A percentile compares a stretch with the other conserved stretches of the same genome.
These are phyloP conservation scores for Pipa parva DNA, from an alignment of 2,113 vertebrate genomes.

Conservation along the genomic window DNA sequence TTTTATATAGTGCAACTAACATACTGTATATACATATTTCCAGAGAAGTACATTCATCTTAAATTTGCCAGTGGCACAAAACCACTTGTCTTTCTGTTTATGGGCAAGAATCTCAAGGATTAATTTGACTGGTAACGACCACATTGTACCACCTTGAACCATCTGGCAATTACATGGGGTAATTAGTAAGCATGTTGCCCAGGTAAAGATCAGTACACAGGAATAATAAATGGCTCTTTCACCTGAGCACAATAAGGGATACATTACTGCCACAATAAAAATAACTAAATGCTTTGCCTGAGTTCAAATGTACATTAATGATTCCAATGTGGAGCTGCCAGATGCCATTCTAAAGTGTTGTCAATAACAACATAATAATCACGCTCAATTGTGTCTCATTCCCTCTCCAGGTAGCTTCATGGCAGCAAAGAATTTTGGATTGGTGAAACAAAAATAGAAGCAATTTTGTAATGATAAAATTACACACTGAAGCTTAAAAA, in stretches of 20 bases:
- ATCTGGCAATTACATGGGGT: slow-evolving; percentile 4
- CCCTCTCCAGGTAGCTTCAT: slow-evolving; percentile 1
- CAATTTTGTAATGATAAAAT: slow-evolving; percentile 32
- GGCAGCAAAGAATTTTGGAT: slow-evolving; percentile 8
- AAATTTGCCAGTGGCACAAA: neutral
- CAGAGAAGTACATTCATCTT: neutral
- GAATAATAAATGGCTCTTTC: slow-evolving; percentile 8
- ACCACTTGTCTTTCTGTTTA: neutral
- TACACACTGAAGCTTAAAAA: slow-evolving; percentile 20
- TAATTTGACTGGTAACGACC: neutral
- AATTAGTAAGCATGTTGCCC: neutral
- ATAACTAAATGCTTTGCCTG: slow-evolving; percentile 14
- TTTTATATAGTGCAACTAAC: no score
- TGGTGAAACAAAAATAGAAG: slow-evolving; percentile 19
- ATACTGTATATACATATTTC: no score
- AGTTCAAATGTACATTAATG: slow-evolving; percentile 5
- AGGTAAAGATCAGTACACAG: neutral
- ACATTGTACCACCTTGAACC: neutral
- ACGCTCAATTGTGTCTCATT: slow-evolving; percentile 25
- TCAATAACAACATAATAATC: slow-evolving; percentile 23
- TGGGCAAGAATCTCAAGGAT: neutral
- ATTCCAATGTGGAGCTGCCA: slow-evolving; percentile 1
- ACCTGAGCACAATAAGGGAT: neutral
- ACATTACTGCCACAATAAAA: slow-evolving; percentile 19
- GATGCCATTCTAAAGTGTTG: slow-evolving; percentile 17